phyloP scores from a whole-genome alignment of 2,113 vertebrate species.

The Coreoperca whiteheadi region DNA sequence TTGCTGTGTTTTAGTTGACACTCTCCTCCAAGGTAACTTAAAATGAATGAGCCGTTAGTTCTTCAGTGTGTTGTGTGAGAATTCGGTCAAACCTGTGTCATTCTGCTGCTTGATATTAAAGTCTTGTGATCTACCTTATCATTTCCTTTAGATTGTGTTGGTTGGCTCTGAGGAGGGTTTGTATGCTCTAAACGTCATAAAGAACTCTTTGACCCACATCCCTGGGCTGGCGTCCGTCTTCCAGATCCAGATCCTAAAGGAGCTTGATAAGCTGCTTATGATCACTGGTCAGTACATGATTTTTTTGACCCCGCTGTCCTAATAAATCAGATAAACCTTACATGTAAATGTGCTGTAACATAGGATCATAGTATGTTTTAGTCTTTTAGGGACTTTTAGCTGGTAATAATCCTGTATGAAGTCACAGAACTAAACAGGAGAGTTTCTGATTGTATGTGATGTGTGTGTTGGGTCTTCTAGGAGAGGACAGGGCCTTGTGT shows the following conservation, averaged over 20 bases:
- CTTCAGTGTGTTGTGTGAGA: no score
- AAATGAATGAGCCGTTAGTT: background rate
- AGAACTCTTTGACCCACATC: constrained; percentile 96
- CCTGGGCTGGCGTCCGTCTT: constrained; percentile 96
- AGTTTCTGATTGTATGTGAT: constrained; percentile 2
- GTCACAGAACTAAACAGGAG: background rate
- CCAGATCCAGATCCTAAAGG: constrained; percentile 97
- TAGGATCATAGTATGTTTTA: background rate
- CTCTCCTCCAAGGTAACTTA: background rate
- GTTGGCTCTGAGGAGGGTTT: constrained; percentile 98
- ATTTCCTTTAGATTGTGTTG: constrained; percentile 89
- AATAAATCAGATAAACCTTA: background rate
- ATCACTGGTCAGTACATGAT: constrained; percentile 89
- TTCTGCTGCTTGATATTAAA: constrained; percentile 5
- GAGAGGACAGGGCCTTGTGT: constrained; percentile 94
- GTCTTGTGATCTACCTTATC: background rate
- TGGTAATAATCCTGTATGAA: background rate
- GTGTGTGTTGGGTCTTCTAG: constrained; percentile 77
- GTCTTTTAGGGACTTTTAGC: background rate
- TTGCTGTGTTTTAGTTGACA: background rate
- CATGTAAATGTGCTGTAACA: background rate
- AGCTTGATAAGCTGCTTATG: constrained; percentile 97
- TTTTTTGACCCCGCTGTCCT: no score
- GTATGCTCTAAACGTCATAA: constrained; percentile 97
- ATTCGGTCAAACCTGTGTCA: background rate